These are phyloP conservation scores for Acanthosepion lycidas DNA, from an alignment of 2,888 invertebrate genomes.

Conservation along the genomic window DNA sequence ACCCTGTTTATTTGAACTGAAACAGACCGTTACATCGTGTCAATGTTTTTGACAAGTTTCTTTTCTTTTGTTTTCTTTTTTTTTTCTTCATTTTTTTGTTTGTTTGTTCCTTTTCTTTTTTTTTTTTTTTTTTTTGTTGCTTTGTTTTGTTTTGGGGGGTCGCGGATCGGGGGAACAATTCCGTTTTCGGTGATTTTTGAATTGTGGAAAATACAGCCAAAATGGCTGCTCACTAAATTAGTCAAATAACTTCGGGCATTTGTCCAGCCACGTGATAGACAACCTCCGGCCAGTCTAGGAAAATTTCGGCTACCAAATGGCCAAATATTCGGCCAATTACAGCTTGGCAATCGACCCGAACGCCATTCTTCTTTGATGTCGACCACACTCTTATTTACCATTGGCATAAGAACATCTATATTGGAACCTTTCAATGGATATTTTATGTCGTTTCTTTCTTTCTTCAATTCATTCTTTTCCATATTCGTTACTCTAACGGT, in stretches of 20 bases:
- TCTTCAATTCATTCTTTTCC: neutral
- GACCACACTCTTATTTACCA: neutral
- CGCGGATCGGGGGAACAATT: no score
- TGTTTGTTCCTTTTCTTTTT: no score
- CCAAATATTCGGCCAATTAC: slow-evolving; percentile 20
- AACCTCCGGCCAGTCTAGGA: neutral
- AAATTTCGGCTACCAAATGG: neutral
- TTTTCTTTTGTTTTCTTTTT: no score
- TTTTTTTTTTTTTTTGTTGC: no score
- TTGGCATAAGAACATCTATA: neutral
- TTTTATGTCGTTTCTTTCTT: neutral
- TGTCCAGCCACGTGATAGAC: slow-evolving; percentile 21
- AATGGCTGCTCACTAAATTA: neutral
- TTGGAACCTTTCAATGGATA: neutral
- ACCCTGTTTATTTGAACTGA: no score
- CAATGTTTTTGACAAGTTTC: no score
- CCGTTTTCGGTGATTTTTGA: neutral
- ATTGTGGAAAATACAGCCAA: neutral
- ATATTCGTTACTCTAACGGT: no score
- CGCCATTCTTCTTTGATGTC: neutral
- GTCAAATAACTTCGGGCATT: neutral
- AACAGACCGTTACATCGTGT: no score
- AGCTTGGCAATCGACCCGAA: neutral
- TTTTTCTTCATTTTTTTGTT: no score
- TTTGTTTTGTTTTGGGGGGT: no score